Evolutionary conservation across 2,888 invertebrate species (phyloP).

Genomic region (Idaea dimidiata): DNA sequence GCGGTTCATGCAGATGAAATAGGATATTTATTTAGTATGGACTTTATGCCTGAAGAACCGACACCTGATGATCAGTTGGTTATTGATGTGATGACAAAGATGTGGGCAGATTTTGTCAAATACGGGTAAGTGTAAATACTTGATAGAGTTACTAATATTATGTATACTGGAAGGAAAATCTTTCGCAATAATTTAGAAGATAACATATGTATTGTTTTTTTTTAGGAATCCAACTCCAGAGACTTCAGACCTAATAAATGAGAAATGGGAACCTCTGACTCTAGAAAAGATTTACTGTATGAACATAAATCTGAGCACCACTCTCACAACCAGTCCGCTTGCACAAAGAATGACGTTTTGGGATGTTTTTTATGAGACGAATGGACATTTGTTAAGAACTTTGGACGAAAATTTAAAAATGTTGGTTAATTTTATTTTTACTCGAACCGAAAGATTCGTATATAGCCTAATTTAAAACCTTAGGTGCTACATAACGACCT

Average conservation of each 20-base stretch:
- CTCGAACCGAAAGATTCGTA: conserved; percentile 8
- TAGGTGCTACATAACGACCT: too few species aligned
- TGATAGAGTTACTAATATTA: not conserved
- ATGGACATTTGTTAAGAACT: conserved; percentile 9
- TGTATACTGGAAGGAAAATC: too few species aligned
- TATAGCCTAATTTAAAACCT: too few species aligned
- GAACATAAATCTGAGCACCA: conserved; percentile 32
- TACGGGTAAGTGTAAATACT: conserved; percentile 34
- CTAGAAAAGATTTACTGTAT: conserved; percentile 29
- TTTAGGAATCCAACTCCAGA: conserved; percentile 41
- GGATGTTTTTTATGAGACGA: conserved; percentile 35
- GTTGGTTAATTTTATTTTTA: not conserved
- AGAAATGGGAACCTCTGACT: conserved; percentile 36
- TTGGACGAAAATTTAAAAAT: not conserved
- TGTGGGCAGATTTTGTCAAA: conserved; percentile 51
- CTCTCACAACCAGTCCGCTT: conserved; percentile 32
- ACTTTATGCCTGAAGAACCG: conserved; percentile 21
- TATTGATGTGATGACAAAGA: conserved; percentile 41
- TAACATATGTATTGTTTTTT: too few species aligned
- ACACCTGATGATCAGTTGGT: conserved; percentile 35
- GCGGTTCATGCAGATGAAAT: conserved; percentile 46
- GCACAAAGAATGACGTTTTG: conserved; percentile 41
- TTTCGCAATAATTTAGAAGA: too few species aligned
- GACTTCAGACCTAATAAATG: conserved; percentile 35
- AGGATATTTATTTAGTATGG: conserved; percentile 42